Percentiles rank a stretch among this genome's conserved stretches.
Evolutionary conservation across 2,113 vertebrate genomes (phyloP).

Genomic region (Chascanopsetta lugubris): DNA sequence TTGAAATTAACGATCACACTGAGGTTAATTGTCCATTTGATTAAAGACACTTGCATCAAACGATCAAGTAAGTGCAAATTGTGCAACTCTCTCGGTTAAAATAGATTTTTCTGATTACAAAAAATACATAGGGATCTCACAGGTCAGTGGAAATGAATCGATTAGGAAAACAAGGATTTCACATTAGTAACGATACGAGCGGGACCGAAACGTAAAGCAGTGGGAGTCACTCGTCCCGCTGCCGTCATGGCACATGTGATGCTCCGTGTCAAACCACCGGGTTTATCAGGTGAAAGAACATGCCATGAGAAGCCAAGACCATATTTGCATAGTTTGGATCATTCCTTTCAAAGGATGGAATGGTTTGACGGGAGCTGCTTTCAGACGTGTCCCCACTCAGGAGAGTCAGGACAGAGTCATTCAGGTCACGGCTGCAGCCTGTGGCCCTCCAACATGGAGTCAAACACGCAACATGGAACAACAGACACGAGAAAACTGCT

Average conservation of each 20-base stretch:
- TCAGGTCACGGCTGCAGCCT: no score
- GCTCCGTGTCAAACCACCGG: background rate
- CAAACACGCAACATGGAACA: no score
- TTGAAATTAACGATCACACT: background rate
- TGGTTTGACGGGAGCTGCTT: no score
- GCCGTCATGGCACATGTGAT: background rate
- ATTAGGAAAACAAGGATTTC: background rate
- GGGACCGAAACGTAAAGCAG: background rate
- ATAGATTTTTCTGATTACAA: slow-evolving; percentile 10
- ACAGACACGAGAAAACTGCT: no score
- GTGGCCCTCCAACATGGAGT: no score
- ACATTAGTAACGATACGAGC: background rate
- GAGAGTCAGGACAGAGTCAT: no score
- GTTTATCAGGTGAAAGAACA: background rate
- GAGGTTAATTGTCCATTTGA: background rate
- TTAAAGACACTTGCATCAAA: slow-evolving; percentile 8
- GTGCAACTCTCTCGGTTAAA: slow-evolving; percentile 12
- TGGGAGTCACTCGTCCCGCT: background rate
- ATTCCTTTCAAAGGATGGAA: no score
- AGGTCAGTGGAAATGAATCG: background rate
- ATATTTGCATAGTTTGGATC: no score
- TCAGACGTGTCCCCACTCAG: no score
- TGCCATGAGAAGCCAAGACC: background rate
- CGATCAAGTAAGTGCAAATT: slow-evolving; percentile 21
- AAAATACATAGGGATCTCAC: background rate